Evolutionary conservation across 1,140 invertebrate species (phyloP), one percentile per base, ranked within the genome.

Genomic region (Drosophila orosa): DNA sequence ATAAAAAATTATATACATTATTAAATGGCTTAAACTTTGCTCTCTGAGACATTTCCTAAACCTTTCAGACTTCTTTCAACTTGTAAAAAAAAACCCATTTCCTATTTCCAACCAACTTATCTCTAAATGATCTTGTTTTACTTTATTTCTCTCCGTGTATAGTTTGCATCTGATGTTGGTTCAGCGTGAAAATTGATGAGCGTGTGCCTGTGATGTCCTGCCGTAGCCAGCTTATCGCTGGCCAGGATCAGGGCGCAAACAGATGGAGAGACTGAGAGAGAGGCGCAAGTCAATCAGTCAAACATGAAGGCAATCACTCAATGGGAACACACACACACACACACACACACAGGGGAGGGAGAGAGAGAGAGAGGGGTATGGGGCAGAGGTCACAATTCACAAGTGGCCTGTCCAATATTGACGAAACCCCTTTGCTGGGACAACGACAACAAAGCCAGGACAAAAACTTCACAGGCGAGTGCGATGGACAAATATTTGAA

Each of bases 331-430:
- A 84, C 67, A 65, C 71, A 75, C 29, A 69, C 33, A 39, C 37
- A 47, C 42, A 24, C n/a, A 13, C 35, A 40, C 27, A 27, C 40
- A 19, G 40, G 19, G 24, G 17, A 5, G 29, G n/a, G n/a, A n/a
- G 5, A n/a, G 57, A 19, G 17, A 31, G 15, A 10, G 35, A 25
- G 3, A 12, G 22, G 59, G 37, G 39, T n/a, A 19, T 22, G 56
- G 42, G 19, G 22, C 40, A 37, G 56, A 68, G 74, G 65, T 71
- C 67, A 71, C 80, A 82, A 73, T 78, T 74, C 66, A 87, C 82
- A 83, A 82, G 82, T 87, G 83, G 71, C 66, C 69, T 44, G 40
- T 52, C 57, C 78, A 87, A 86, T 71, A 86, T 87, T 87, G 66
- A 83, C 75, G 42, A 40, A 79, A 87, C 72, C 82, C 82, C 80